Evolutionary conservation across 1,140 invertebrate genomes (phyloP).

Genomic region (Venturia canescens): DNA sequence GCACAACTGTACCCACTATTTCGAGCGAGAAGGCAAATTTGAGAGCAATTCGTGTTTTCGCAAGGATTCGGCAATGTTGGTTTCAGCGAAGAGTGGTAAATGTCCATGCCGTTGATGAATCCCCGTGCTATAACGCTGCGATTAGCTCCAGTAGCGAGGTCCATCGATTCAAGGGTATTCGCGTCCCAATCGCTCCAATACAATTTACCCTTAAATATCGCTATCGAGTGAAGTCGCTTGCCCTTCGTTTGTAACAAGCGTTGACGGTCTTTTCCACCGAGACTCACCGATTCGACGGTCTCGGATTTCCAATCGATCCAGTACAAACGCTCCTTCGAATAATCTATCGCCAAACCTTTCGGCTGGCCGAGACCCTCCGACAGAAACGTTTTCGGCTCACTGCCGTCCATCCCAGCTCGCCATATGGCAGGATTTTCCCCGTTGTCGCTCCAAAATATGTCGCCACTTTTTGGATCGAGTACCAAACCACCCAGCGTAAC

Average conservation of each 20-base stretch:
- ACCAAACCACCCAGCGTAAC: constrained; percentile 81
- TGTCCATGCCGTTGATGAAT: constrained; percentile 80
- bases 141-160: constrained; percentile 83
- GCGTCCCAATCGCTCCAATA: constrained; percentile 91
- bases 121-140: constrained; percentile 75
- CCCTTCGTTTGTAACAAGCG: constrained; percentile 78
- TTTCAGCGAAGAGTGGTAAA: constrained; percentile 82
- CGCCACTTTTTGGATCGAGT: constrained; percentile 81
- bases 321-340: constrained; percentile 86
- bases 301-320: constrained; percentile 87
- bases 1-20: constrained; percentile 82
- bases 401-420: constrained; percentile 90
- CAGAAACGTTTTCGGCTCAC: constrained; percentile 74
- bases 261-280: constrained; percentile 84
- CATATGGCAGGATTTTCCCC: constrained; percentile 85
- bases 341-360: constrained; percentile 93
- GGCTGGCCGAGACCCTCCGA: constrained; percentile 86
- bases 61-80: constrained; percentile 83
- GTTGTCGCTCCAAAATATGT: constrained; percentile 93
- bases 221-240: constrained; percentile 88
- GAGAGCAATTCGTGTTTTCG: constrained; percentile 81
- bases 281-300: constrained; percentile 85
- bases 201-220: constrained; percentile 90
- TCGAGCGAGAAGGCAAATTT: constrained; percentile 88
- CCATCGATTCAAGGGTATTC: constrained; percentile 80